Conservation (phyloP, 2,888 invertebrate species). For the Cerceris rybyensis region DNA sequence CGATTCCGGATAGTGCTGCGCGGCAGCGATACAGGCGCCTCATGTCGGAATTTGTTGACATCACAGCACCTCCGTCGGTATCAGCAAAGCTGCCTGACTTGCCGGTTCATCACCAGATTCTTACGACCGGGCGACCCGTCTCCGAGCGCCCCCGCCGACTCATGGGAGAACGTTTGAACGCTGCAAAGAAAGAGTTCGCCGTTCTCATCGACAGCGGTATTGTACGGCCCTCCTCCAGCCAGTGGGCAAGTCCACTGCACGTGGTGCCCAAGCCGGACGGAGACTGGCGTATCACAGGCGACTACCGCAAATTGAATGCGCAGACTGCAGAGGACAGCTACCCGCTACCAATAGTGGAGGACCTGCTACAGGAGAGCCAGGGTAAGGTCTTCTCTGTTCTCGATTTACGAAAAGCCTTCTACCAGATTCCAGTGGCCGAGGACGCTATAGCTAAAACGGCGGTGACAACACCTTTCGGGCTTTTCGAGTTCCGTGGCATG, state of each 20-base stretch:
- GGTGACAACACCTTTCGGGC: conserved; percentile 8
- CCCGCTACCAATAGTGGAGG: background rate
- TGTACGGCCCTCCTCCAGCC: background rate
- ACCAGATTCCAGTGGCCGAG: conserved; percentile 27
- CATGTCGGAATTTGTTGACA: too few species aligned
- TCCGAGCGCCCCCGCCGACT: too few species aligned
- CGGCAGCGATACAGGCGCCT: too few species aligned
- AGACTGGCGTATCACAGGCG: background rate
- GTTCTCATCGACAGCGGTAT: background rate
- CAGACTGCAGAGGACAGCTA: background rate
- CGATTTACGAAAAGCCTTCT: background rate
- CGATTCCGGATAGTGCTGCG: too few species aligned
- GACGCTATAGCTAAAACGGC: conserved; percentile 6
- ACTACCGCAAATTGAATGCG: conserved; percentile 3
- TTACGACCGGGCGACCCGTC: too few species aligned
- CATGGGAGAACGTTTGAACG: too few species aligned
- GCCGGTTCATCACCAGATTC: too few species aligned
- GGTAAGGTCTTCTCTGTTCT: background rate
- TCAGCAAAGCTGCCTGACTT: too few species aligned
- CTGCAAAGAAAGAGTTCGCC: too few species aligned
- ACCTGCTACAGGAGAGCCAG: background rate
- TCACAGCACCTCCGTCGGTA: too few species aligned
- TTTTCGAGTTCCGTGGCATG: background rate
- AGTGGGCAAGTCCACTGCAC: background rate
- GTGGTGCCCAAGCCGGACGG: conserved; percentile 1